Evolutionary conservation across 2,888 invertebrate species (phyloP).

Genomic region (Drosophila kanekoi): DNA sequence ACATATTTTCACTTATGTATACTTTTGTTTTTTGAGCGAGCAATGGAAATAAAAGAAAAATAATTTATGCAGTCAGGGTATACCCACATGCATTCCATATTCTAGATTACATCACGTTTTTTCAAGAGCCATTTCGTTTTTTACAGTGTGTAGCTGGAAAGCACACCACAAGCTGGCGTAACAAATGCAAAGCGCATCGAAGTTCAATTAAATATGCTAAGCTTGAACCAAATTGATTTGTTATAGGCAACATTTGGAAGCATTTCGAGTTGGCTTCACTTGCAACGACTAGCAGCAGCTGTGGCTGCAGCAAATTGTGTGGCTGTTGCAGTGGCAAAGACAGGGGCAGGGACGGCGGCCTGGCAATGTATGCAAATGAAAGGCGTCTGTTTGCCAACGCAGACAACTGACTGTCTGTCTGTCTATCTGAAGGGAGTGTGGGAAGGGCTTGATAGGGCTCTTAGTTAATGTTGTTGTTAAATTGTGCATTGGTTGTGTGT

Average conservation of each 20-base stretch:
- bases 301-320: not conserved
- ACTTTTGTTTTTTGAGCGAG: too few relatives aligned
- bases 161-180: slow-evolving; percentile 11
- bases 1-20: too few relatives aligned
- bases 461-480: slow-evolving; percentile 71
- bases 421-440: not conserved
- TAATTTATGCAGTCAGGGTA: too few relatives aligned
- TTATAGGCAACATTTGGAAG: slow-evolving; percentile 61
- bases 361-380: slow-evolving; percentile 70
- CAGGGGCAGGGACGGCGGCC: slow-evolving; percentile 3
- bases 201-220: slow-evolving; percentile 65
- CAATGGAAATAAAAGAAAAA: too few relatives aligned
- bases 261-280: slow-evolving; percentile 33
- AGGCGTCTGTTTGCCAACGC: slow-evolving; percentile 51
- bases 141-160: not conserved
- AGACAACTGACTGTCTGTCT: slow-evolving; percentile 34
- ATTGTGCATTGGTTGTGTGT: slow-evolving; percentile 58
- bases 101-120: too few relatives aligned
- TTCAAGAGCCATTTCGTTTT: not conserved
- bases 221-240: slow-evolving; percentile 73
- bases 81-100: not conserved
- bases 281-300: slow-evolving; percentile 7
- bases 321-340: slow-evolving; percentile 15
- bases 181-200: slow-evolving; percentile 29
- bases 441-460: slow-evolving; percentile 20